These are phyloP conservation scores for Ectemnius lituratus DNA, from an alignment of 2,888 invertebrate species.

Conservation along the genomic window DNA sequence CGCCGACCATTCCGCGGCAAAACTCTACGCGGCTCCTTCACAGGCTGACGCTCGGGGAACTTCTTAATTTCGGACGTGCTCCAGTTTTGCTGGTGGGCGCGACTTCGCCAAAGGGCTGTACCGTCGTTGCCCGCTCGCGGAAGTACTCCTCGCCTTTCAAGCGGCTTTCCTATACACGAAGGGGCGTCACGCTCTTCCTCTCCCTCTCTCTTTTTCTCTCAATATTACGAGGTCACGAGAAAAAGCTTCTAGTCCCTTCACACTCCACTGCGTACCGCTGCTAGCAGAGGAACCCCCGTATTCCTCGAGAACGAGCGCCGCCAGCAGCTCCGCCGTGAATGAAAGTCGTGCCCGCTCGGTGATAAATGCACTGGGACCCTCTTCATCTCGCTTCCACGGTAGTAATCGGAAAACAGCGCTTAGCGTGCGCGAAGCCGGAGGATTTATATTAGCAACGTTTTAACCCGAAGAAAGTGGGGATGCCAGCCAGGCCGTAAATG, in stretches of 20 bases:
- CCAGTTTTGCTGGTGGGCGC: slow-evolving; percentile 42
- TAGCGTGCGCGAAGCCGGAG: slow-evolving; percentile 11
- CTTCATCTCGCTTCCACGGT: slow-evolving; percentile 5
- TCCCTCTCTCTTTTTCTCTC: too few species aligned
- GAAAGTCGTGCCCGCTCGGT: neutral
- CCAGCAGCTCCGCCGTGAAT: too few species aligned
- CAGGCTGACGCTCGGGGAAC: slow-evolving; percentile 23
- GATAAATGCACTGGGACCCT: neutral
- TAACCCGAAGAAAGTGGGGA: neutral
- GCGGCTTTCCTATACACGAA: slow-evolving; percentile 15
- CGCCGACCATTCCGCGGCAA: slow-evolving; percentile 32
- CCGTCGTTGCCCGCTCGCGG: slow-evolving; percentile 6
- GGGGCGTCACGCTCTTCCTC: neutral
- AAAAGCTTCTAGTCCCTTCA: slow-evolving; percentile 42
- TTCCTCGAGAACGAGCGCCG: too few species aligned
- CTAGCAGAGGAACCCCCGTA: slow-evolving; percentile 22
- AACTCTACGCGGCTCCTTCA: neutral
- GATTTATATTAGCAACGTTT: slow-evolving; percentile 36
- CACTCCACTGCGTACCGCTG: slow-evolving; percentile 44
- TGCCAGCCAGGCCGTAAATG: slow-evolving; percentile 2
- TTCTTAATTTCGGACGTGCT: slow-evolving; percentile 56
- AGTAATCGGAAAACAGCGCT: slow-evolving; percentile 34
- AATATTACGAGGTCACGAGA: slow-evolving; percentile 40
- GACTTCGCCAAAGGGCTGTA: slow-evolving; percentile 5
- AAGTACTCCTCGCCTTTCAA: slow-evolving; percentile 1